A percentile compares a stretch with the other conserved stretches of the same genome.
Evolutionary conservation across 2,888 invertebrate species (phyloP).

Genomic region (Nephrocerus scutellatus): DNA sequence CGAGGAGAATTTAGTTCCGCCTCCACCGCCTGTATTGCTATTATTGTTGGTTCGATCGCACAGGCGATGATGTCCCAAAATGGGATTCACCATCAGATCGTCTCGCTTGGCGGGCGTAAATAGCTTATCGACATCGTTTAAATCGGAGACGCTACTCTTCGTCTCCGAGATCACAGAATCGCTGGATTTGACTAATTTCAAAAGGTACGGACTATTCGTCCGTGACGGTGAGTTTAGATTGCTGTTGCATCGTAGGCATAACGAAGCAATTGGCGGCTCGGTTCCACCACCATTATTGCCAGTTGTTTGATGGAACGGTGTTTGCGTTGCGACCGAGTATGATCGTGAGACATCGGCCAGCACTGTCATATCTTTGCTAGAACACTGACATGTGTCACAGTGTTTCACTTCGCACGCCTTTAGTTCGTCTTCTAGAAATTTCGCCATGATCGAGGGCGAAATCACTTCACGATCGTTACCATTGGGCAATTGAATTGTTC

Average conservation of each 20-base stretch:
- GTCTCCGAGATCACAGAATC: slow-evolving; percentile 48
- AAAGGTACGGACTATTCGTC: slow-evolving; percentile 46
- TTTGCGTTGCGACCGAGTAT: slow-evolving; percentile 59
- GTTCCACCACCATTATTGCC: slow-evolving; percentile 10
- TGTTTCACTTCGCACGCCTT: slow-evolving; percentile 71
- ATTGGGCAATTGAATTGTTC: no score
- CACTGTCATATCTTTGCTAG: slow-evolving; percentile 49
- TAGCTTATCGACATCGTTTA: slow-evolving; percentile 43
- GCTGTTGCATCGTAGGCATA: slow-evolving; percentile 59
- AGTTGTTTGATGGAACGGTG: slow-evolving; percentile 49
- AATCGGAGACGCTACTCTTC: slow-evolving; percentile 46
- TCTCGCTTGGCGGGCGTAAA: slow-evolving; percentile 46
- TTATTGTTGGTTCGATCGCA: slow-evolving; percentile 49
- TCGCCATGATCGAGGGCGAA: slow-evolving; percentile 85
- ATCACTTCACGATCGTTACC: slow-evolving; percentile 50
- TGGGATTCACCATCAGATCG: slow-evolving; percentile 48
- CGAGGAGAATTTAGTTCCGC: slow-evolving; percentile 20
- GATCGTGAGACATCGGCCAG: slow-evolving; percentile 54
- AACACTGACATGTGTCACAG: slow-evolving; percentile 75
- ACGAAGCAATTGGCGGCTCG: slow-evolving; percentile 34
- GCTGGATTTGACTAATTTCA: slow-evolving; percentile 47
- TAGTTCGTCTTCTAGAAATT: slow-evolving; percentile 81
- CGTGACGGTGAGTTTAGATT: slow-evolving; percentile 49
- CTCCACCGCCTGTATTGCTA: slow-evolving; percentile 10
- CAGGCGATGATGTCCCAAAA: slow-evolving; percentile 55